Evolutionary conservation across 2,888 invertebrate genomes (phyloP).

Genomic region (Cephonodes hylas): DNA sequence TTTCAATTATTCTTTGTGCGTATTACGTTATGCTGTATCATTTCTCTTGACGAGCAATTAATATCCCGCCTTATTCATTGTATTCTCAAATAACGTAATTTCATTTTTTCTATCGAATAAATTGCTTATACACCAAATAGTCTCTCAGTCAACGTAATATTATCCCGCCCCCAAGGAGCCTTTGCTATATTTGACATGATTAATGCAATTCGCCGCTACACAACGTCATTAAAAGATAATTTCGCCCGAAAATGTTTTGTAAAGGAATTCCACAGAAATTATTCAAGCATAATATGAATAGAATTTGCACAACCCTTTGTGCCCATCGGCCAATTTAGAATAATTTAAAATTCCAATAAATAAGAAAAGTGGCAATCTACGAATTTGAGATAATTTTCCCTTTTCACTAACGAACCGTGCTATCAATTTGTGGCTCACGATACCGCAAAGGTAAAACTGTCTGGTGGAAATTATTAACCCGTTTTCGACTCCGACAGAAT

Average conservation of each 20-base stretch:
- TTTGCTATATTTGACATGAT: not conserved
- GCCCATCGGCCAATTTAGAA: not conserved
- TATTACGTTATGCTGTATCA: too few relatives aligned
- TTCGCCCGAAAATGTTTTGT: not conserved
- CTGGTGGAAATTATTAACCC: conserved; percentile 30
- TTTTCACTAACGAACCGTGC: conserved; percentile 18
- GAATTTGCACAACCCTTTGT: not conserved
- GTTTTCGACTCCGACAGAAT: conserved; percentile 26
- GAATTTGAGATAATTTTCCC: conserved; percentile 13
- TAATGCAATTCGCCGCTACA: not conserved
- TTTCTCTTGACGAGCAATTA: too few relatives aligned
- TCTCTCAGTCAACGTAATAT: too few relatives aligned
- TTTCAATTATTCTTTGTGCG: too few relatives aligned
- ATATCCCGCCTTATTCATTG: too few relatives aligned
- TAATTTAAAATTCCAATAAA: not conserved
- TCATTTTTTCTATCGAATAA: too few relatives aligned
- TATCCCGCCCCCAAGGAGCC: too few relatives aligned
- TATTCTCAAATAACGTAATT: too few relatives aligned
- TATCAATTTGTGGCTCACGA: conserved; percentile 18
- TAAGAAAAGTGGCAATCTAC: conserved; percentile 9
- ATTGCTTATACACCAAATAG: too few relatives aligned
- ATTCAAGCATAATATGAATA: not conserved
- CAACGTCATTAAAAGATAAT: not conserved
- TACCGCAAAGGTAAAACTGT: conserved; percentile 15
- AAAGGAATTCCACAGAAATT: not conserved